A percentile compares a stretch with the other conserved stretches of the same genome.
Evolutionary conservation across 2,888 invertebrate genomes (phyloP).

Genomic region (Hartigia nigra): DNA sequence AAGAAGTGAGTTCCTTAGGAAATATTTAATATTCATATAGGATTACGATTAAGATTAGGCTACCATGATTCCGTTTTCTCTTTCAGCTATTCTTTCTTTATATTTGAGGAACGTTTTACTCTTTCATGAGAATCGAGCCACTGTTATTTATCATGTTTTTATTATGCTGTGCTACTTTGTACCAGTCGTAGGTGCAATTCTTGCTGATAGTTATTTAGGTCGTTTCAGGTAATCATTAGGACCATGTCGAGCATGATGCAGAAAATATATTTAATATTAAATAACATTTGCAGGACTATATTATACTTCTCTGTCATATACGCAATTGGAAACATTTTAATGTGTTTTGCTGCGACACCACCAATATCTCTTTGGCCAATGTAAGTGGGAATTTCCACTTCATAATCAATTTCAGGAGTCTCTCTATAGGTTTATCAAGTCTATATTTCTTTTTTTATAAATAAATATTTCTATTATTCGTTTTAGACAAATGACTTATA

Average conservation of each 20-base stretch:
- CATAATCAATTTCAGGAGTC: not conserved
- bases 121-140: constrained; percentile 76
- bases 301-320: constrained; percentile 81
- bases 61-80: constrained; percentile 1
- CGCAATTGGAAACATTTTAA: constrained; percentile 45
- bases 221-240: constrained; percentile 70
- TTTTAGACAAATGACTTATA: constrained; percentile 69
- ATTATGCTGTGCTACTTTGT: constrained; percentile 82
- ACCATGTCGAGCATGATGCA: not conserved
- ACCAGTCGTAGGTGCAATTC: constrained; percentile 79
- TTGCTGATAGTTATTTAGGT: constrained; percentile 83
- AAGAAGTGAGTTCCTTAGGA: constrained; percentile 70
- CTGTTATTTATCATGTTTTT: constrained; percentile 81
- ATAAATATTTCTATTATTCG: constrained; percentile 8
- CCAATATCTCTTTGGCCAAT: constrained; percentile 69
- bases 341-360: constrained; percentile 74
- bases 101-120: constrained; percentile 78
- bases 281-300: constrained; percentile 69
- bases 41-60: too few relatives aligned
- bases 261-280: not conserved
- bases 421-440: not conserved
- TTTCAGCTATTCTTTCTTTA: constrained; percentile 81
- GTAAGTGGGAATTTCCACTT: constrained; percentile 61
- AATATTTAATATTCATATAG: not conserved
- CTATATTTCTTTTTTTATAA: not conserved